phyloP scores from a whole-genome alignment of 2,113 vertebrate species.

The Aleadryas rufinucha region DNA sequence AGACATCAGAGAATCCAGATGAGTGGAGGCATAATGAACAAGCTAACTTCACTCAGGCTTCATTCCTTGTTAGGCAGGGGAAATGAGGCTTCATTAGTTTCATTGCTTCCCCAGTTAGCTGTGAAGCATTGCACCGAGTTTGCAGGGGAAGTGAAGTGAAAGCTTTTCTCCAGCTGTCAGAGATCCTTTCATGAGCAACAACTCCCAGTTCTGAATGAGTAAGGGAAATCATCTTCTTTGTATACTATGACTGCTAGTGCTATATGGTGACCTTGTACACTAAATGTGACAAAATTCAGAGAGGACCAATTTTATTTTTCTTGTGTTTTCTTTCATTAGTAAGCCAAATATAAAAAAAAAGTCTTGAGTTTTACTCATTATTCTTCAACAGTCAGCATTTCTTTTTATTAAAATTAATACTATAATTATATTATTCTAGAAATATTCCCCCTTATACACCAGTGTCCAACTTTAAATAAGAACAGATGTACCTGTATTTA shows the following conservation, averaged over 20 bases:
- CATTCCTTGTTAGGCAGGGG: neutral
- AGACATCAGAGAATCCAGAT: neutral
- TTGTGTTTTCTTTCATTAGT: neutral
- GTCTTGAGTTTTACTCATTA: neutral
- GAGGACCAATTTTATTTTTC: neutral
- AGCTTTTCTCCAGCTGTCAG: neutral
- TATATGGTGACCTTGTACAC: neutral
- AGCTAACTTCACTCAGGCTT: neutral
- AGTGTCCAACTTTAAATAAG: neutral
- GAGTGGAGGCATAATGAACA: neutral
- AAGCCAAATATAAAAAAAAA: neutral
- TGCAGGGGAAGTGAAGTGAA: neutral
- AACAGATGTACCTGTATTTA: neutral
- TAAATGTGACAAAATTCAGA: neutral
- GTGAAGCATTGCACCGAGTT: neutral
- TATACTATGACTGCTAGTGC: neutral
- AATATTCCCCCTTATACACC: neutral
- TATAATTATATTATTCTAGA: neutral
- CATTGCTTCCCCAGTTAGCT: neutral
- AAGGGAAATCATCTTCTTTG: neutral
- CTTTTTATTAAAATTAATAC: neutral
- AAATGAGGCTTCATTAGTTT: conserved; percentile 21
- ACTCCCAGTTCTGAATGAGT: neutral
- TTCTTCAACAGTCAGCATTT: neutral
- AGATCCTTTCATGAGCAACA: neutral